These are phyloP conservation scores for Ips typographus DNA, from an alignment of 1,140 invertebrate genomes.

Conservation along the genomic window DNA sequence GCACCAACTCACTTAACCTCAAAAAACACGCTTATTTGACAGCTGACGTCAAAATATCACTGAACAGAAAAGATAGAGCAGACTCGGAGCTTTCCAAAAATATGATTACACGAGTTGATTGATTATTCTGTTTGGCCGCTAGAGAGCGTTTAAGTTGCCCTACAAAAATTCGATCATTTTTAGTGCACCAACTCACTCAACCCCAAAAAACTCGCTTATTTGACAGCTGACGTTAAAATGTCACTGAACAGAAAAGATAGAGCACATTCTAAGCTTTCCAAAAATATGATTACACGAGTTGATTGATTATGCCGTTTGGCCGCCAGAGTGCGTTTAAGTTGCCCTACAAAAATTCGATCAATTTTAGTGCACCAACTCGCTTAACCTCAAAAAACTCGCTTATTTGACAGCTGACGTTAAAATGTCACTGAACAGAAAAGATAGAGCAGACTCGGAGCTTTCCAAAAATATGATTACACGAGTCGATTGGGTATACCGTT, in stretches of 20 bases:
- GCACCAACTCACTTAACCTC: background rate
- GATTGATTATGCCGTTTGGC: background rate
- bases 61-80: background rate
- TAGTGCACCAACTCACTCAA: background rate
- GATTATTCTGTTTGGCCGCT: background rate
- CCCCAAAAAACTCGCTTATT: background rate
- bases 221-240: background rate
- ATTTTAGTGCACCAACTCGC: background rate
- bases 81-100: background rate
- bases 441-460: background rate
- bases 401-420: background rate
- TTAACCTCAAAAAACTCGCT: background rate
- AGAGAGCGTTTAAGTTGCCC: background rate
- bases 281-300: background rate
- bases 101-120: background rate
- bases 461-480: background rate
- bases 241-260: background rate
- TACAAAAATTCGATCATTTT: slow-evolving; percentile 46
- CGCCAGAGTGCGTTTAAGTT: background rate
- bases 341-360: background rate
- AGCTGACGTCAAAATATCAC: background rate
- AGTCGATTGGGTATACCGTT: background rate
- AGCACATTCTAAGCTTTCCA: background rate
- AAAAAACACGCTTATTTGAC: background rate
- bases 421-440: background rate